Percentiles rank a stretch among this genome's conserved stretches.
Conservation (phyloP, 2,888 invertebrate species). For the Aporophyla nigra region DNA sequence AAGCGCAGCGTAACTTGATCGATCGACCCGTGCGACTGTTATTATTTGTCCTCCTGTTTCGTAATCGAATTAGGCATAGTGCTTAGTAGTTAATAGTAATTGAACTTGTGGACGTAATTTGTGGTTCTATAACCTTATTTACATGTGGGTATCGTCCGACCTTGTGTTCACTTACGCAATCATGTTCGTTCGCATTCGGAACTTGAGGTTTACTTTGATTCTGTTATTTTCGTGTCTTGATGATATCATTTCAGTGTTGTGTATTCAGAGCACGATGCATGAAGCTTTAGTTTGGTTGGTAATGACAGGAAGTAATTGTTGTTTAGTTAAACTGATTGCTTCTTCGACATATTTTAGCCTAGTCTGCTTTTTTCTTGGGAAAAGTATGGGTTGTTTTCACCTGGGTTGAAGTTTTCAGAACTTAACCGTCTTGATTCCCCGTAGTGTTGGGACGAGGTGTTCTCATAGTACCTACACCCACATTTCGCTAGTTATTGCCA, state of each 20-base stretch:
- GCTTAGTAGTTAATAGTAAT: not conserved
- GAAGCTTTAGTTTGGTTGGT: not conserved
- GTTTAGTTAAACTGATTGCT: not conserved
- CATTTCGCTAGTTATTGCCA: not conserved
- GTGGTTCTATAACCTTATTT: conserved; percentile 13
- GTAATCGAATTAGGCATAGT: not conserved
- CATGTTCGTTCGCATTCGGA: conserved; percentile 22
- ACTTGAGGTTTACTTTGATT: conserved; percentile 29
- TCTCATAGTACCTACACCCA: no score
- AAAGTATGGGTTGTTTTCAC: no score
- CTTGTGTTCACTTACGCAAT: conserved; percentile 44
- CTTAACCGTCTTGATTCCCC: not conserved
- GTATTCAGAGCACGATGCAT: conserved; percentile 33
- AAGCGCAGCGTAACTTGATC: no score
- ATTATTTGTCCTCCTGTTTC: not conserved
- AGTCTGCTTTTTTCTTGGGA: not conserved
- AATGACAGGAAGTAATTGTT: not conserved
- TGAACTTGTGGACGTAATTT: not conserved
- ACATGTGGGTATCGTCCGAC: conserved; percentile 8
- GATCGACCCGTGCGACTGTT: no score
- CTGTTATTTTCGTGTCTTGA: conserved; percentile 25
- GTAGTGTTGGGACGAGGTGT: not conserved
- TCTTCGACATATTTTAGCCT: not conserved
- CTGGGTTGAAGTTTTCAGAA: not conserved
- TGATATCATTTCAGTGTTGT: conserved; percentile 49